Evolutionary conservation across 1,140 invertebrate genomes (phyloP).

Genomic region (Neodiprion lecontei): DNA sequence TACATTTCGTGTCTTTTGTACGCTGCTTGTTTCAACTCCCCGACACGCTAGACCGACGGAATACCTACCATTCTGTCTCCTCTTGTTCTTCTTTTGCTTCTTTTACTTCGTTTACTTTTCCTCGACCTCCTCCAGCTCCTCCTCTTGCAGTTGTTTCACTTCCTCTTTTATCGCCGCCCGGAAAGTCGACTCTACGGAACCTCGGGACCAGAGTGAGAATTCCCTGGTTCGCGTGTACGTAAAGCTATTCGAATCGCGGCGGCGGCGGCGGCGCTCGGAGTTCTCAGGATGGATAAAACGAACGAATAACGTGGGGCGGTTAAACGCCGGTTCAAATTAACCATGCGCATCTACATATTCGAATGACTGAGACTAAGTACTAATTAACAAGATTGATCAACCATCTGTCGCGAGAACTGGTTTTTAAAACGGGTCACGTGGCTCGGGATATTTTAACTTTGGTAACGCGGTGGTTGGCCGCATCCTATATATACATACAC

Average conservation of each 20-base stretch:
- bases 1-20: too few species aligned
- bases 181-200: too few species aligned
- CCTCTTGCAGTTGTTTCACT: too few species aligned
- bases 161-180: too few species aligned
- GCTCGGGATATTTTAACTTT: neutral
- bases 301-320: neutral
- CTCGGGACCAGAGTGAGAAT: too few species aligned
- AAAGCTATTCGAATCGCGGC: conserved; percentile 36
- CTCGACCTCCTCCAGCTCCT: too few species aligned
- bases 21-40: too few species aligned
- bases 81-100: too few species aligned
- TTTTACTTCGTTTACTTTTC: too few species aligned
- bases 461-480: neutral
- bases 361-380: conserved; percentile 35
- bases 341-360: conserved; percentile 1
- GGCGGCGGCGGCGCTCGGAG: conserved; percentile 20
- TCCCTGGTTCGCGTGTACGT: too few species aligned
- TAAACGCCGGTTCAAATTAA: neutral
- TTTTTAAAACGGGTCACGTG: conserved; percentile 24
- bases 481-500: neutral
- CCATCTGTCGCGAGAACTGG: conserved; percentile 39
- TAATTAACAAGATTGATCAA: conserved; percentile 55
- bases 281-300: neutral
- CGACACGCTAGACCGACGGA: too few species aligned
- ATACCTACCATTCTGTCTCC: too few species aligned